A percentile compares a stretch with the other conserved stretches of the same genome.
These are phyloP conservation scores for Phania funesta DNA, from an alignment of 2,888 invertebrate species.

Conservation along the genomic window DNA sequence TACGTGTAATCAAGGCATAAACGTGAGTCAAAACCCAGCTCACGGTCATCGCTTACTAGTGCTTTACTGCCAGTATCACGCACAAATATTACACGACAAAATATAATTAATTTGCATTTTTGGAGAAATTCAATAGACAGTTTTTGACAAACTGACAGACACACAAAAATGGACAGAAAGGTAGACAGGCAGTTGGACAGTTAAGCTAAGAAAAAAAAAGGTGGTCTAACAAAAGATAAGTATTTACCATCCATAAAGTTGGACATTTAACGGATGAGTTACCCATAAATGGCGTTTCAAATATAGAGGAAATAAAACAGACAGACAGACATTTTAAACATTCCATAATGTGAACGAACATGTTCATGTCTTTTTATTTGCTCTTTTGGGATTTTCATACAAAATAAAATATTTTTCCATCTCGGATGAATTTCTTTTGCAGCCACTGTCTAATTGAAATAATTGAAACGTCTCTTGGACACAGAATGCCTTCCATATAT, in stretches of 20 bases:
- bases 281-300: conserved; percentile 10
- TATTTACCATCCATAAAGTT: conserved; percentile 32
- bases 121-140: conserved; percentile 45
- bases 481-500: neutral
- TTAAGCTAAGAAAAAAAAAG: neutral
- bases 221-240: neutral
- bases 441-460: conserved; percentile 5
- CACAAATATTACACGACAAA: neutral
- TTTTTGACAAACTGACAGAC: conserved; percentile 4
- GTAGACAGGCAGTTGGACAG: neutral
- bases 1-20: no score
- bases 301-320: neutral
- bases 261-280: conserved; percentile 40
- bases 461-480: conserved; percentile 6
- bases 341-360: conserved; percentile 8
- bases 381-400: conserved; percentile 20
- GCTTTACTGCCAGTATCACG: neutral
- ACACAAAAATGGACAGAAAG: neutral
- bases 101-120: conserved; percentile 40
- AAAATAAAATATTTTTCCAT: neutral
- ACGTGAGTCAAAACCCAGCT: no score
- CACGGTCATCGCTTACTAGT: no score
- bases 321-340: neutral
- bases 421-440: conserved; percentile 11
- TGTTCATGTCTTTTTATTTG: neutral